Evolutionary conservation across 2,113 vertebrate species (phyloP).

Genomic region (Mus spicilegus): DNA sequence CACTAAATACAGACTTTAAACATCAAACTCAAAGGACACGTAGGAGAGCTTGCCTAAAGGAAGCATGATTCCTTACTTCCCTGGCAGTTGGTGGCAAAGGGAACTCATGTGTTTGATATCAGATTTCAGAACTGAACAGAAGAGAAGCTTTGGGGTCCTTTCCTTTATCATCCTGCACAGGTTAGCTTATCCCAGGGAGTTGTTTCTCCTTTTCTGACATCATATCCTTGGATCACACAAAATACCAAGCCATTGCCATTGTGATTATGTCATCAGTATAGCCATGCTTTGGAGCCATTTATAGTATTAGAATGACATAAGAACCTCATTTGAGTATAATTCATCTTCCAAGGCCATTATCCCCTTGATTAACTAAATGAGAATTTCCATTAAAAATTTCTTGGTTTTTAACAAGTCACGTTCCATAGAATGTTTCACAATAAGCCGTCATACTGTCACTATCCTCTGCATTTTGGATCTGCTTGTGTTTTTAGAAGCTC

Average conservation of each 20-base stretch:
- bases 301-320: constrained; percentile 39
- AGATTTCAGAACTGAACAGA: not conserved
- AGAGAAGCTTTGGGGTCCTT: not conserved
- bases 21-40: not conserved
- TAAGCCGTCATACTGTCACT: constrained; percentile 67
- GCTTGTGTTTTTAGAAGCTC: constrained; percentile 56
- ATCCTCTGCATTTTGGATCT: constrained; percentile 63
- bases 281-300: constrained; percentile 17
- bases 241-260: not conserved
- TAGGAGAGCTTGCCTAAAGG: not conserved
- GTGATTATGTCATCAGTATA: constrained; percentile 49
- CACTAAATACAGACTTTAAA: not conserved
- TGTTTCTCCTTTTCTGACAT: constrained; percentile 6
- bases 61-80: not conserved
- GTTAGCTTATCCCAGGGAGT: constrained; percentile 15
- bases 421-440: constrained; percentile 68
- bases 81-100: not conserved
- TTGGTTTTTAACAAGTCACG: constrained; percentile 74
- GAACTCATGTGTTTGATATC: not conserved
- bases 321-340: constrained; percentile 61
- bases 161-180: not conserved
- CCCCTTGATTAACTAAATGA: constrained; percentile 74
- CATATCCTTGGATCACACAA: not conserved
- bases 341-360: constrained; percentile 59
- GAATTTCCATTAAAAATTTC: constrained; percentile 60